Evolutionary conservation across 2,797 vertebrate genomes (phyloP), one percentile per base, ranked within the genome.

Genomic region (Sebastes hopkinsi): DNA sequence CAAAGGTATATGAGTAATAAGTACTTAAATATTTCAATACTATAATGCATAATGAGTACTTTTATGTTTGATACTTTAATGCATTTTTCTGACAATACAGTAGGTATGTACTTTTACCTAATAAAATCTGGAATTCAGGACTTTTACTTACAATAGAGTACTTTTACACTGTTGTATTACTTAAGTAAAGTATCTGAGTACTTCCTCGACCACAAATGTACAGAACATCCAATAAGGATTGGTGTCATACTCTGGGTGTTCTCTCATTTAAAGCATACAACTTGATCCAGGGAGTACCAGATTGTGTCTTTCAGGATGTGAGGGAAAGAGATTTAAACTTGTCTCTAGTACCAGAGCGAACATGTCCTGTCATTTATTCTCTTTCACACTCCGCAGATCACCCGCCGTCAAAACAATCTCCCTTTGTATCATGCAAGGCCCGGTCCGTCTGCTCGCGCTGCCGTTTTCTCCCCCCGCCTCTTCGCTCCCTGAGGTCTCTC

Each of bases 391-490:
- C 76, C 8, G 38, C 83, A 88, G 86, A 84, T 78, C 86, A 75
- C 72, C 82, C 8, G n/a, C 66, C 75, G 54, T 85, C 87, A 82
- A 92, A 91, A 90, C 87, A 91, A 82, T 84, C 89, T 85, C 55
- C 58, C 52, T 81, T 86, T 84, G 75, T 89, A 67, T 90, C 77
- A 81, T 61, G 68, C 65, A 71, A 77, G 81, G 67, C 71, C 50
- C 42, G 29, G 82, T 59, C 61, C 14, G 27, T 42, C 62, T 27
- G 55, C 79, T 85, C 50, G 64, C 38, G 5, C 79, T 52, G 38
- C 77, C 36, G 38, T 79, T 60, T 72, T 59, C 82, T 38, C 64
- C 78, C 52, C 23, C 16, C 18, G 7, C 42, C 54, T 29, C 58
- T 61, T 10, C 36, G 6, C 78, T 85, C 90, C 86, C 86, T 13